Evolutionary conservation across 1,140 invertebrate genomes (phyloP).

Genomic region (Plodia interpunctella): DNA sequence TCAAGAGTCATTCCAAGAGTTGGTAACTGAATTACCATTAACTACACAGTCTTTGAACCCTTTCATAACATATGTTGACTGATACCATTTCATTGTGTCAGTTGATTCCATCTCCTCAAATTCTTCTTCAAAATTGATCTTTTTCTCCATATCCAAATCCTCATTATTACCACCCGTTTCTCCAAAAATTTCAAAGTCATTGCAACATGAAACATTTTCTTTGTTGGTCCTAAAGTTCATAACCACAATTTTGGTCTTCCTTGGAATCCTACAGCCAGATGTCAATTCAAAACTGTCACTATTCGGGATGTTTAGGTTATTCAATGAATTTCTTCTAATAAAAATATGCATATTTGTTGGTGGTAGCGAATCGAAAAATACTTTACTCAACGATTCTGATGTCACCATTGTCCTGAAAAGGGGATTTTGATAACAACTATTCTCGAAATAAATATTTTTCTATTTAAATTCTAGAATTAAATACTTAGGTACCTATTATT

Average conservation of each 20-base stretch:
- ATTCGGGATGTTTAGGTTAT: constrained; percentile 38
- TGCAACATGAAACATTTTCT: constrained; percentile 51
- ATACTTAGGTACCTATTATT: too few species aligned
- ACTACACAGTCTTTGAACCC: constrained; percentile 66
- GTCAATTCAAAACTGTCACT: constrained; percentile 46
- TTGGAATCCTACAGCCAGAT: constrained; percentile 51
- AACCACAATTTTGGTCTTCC: constrained; percentile 46
- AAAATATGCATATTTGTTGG: constrained; percentile 65
- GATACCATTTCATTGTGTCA: constrained; percentile 51
- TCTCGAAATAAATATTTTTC: too few species aligned
- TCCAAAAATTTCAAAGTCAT: constrained; percentile 56
- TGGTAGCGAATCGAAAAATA: constrained; percentile 46
- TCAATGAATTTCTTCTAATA: constrained; percentile 45
- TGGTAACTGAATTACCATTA: constrained; percentile 59
- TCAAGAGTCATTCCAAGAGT: constrained; percentile 49
- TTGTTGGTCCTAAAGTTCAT: constrained; percentile 44
- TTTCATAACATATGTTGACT: constrained; percentile 65
- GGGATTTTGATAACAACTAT: too few species aligned
- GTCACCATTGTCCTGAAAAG: constrained; percentile 57
- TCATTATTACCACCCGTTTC: constrained; percentile 38
- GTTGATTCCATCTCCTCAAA: constrained; percentile 56
- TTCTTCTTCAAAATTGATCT: constrained; percentile 24
- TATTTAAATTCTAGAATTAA: too few species aligned
- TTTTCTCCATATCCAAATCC: constrained; percentile 28
- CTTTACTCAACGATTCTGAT: constrained; percentile 49